Base-by-base conservation (phyloP, 2,797 vertebrate species). In the Triplophysa yarkandensis region DNA sequence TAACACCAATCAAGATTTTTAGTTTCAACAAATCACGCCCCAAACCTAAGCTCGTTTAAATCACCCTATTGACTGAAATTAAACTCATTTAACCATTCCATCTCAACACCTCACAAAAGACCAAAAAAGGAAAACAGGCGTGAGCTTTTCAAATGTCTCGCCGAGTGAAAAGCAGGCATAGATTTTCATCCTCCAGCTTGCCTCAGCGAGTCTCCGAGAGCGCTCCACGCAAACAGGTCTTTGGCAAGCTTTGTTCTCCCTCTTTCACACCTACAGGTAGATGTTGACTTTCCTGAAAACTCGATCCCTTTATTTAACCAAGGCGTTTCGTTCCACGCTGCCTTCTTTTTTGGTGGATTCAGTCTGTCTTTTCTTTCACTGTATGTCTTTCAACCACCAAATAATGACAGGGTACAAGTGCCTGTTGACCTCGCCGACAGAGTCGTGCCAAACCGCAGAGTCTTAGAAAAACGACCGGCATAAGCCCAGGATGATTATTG, bases 391-490 rank as follows among this genome's bases (percentile, higher is more conserved):
- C 79, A 77, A 70, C 75, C 71, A 71, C 46, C n/a, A 27, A 63
- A 65, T 80, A 83, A 85, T 81, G 80, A 85, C 61, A 76, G 71
- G 78, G 74, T 82, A 68, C 80, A 83, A 82, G 83, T 80, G 81
- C 80, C 65, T 71, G 75, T 83, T 83, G 83, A 85, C 83, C 82
- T 79, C 58, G 32, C 50, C 70, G 72, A 77, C 82, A 62, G 74
- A 80, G 57, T 79, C 46, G 58, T 60, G 72, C 79, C 73, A 79
- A 82, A 82, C 80, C 74, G 77, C 78, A 79, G 74, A 79, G 52
- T 27, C 34, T 72, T 78, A 68, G 77, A 80, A 79, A 78, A 80
- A 54, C 23, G n/a, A 73, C 50, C 50, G 4, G 72, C 65, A 78
- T 65, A 78, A 68, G 48, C 61, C 71, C 61, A 25, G 43, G 65